Base-by-base conservation (phyloP, 2,797 vertebrate genomes). In the Leucoraja ocellata region DNA sequence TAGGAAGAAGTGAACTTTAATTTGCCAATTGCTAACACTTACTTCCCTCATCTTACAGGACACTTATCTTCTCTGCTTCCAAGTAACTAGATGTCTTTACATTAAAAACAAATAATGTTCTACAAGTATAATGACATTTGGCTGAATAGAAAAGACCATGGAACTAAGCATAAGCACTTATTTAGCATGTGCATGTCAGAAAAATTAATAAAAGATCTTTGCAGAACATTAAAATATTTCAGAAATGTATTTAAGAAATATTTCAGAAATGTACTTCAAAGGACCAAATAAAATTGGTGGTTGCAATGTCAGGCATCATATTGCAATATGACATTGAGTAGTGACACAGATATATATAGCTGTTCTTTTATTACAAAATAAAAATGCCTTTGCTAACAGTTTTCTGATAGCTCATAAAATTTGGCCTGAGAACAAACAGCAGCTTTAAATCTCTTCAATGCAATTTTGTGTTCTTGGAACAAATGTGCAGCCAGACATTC, bases 301-400 rank as follows among this genome's bases (percentile, higher is more conserved):
- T 68, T 5, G 16, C n/a, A 88, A 88, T 86, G 83, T 86, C 58
- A 84, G 58, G 63, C 32, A 88, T 88, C 13, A 18, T 36, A 9
- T 68, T n/a, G 6, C 25, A 58, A 6, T 36, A 73, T 28, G 71
- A 74, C 90, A 91, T 91, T 91, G 36, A 91, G 71, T 28, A 54
- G 4, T 91, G 18, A 23, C 71, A n/a, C 5, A 1, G 16, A 73
- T 91, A 92, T 76, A 76, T 74, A 73, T 92, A 92, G 90, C 39
- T 91, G 88, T 54, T 91, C 71, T 74, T 92, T 76, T 76, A 76
- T 92, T 32, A 91, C 39, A 74, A 74, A 76, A 92, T 88, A 88
- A 92, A 92, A 74, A 92, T 28, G 90, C 28, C 71, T 92, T 36
- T 74, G 39, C 39, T 54, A 54, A 88, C 84, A 88, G 61, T 88